Base-by-base conservation (phyloP, 2,113 vertebrate species). In the Pomatostomus ruficeps region DNA sequence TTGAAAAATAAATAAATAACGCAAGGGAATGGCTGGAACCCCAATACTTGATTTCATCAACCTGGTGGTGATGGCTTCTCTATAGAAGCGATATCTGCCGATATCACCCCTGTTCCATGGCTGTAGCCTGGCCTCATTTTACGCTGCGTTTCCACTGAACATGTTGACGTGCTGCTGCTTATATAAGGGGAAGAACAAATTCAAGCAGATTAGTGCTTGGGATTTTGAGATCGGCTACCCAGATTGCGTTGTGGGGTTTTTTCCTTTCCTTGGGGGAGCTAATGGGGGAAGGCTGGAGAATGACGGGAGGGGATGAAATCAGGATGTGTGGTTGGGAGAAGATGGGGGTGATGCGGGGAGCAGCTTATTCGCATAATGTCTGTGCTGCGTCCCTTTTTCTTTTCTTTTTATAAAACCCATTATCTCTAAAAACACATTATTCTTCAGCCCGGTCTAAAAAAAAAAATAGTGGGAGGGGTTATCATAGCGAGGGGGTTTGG, bases 371-470 rank as follows among this genome's bases (percentile, higher is more conserved):
- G 95, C 97, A 98, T 97, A 98, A 98, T 97, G 97, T 97, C 97
- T 97, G 91, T 29, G 89, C 75, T 96, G 94, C 92, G 48, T 96
- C 95, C 96, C 94, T 92, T 91, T 92, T 97, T 97, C 96, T 95
- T 97, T 95, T 96, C 85, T 95, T 96, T 95, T 96, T 85, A 89
- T 89, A 95, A 95, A 95, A 87, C 95, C 97, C 97, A 98, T 98
- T 98, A 98, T 98, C 98, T 98, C 97, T 98, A 98, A 98, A 98
- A 98, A 97, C 98, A 98, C 97, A 97, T 98, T 98, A 98, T 98
- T 98, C 96, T 97, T 97, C 93, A 98, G 85, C 97, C 63, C 2
- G 58, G 91, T 96, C 96, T 97, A 95, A 97, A 94, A 97, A 95
- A 79, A 87, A 94, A 92, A 91, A 91, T 87, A 84, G 94, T 96